Percentiles rank a stretch among this genome's conserved stretches.
These are phyloP conservation scores for Acanthosepion lycidas DNA, from an alignment of 2,888 invertebrate species.

Conservation along the genomic window DNA sequence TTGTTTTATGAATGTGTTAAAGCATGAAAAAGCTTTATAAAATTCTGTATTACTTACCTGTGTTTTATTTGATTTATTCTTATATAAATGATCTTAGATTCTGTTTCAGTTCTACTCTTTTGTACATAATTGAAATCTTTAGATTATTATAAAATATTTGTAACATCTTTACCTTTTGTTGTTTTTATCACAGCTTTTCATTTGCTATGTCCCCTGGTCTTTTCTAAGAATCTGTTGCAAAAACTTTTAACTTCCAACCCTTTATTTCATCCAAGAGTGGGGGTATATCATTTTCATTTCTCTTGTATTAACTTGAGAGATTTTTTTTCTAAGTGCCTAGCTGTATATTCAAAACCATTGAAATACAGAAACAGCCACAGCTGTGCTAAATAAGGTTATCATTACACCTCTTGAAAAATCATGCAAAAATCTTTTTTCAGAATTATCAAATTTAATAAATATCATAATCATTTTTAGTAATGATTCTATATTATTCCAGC, in stretches of 20 bases:
- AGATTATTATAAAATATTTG: background rate
- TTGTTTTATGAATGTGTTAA: background rate
- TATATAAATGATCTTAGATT: background rate
- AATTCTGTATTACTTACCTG: background rate
- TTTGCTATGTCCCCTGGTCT: background rate
- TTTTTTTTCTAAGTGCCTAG: no score
- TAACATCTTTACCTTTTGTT: background rate
- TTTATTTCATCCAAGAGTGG: background rate
- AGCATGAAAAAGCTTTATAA: background rate
- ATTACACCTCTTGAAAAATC: no score
- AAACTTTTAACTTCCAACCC: background rate
- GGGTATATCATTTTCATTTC: background rate
- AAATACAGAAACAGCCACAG: no score
- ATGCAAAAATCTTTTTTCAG: no score
- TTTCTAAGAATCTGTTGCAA: background rate
- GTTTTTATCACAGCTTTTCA: background rate
- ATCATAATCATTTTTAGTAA: no score
- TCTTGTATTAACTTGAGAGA: background rate
- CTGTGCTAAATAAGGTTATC: no score
- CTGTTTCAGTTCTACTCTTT: background rate
- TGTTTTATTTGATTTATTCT: background rate
- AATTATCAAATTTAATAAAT: no score
- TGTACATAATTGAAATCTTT: background rate
- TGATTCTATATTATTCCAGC: no score
- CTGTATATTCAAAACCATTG: no score